Evolutionary conservation across 2,113 vertebrate species (phyloP).

Genomic region (Octodon degus): DNA sequence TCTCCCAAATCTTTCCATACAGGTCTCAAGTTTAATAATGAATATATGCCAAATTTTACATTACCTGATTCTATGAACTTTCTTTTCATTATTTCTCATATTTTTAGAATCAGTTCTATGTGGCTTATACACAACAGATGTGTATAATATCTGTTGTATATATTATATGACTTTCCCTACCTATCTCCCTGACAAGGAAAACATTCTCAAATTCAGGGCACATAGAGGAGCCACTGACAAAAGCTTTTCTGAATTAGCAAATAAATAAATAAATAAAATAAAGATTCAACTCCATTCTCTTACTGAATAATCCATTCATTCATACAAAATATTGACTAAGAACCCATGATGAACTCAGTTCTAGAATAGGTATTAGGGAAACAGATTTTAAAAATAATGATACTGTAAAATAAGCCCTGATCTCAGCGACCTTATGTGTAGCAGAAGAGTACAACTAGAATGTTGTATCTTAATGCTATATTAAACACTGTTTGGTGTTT

Average conservation of each 20-base stretch:
- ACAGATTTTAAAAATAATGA: slow-evolving; percentile 22
- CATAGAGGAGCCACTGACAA: neutral
- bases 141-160: neutral
- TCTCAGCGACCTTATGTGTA: neutral
- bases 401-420: neutral
- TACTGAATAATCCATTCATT: neutral
- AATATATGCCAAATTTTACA: slow-evolving; percentile 51
- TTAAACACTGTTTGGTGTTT: neutral
- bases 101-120: neutral
- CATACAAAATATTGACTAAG: slow-evolving; percentile 31
- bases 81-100: slow-evolving; percentile 29
- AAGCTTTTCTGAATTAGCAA: neutral
- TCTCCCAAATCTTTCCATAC: slow-evolving; percentile 68
- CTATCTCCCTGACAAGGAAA: neutral
- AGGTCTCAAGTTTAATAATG: slow-evolving; percentile 53
- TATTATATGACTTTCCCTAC: neutral
- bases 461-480: neutral
- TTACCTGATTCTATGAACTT: slow-evolving; percentile 54
- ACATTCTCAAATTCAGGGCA: neutral
- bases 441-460: neutral
- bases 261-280: neutral
- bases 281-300: neutral
- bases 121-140: neutral
- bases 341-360: neutral
- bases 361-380: neutral